Evolutionary conservation across 2,797 vertebrate species (phyloP).

Genomic region (Danio aesculapii): DNA sequence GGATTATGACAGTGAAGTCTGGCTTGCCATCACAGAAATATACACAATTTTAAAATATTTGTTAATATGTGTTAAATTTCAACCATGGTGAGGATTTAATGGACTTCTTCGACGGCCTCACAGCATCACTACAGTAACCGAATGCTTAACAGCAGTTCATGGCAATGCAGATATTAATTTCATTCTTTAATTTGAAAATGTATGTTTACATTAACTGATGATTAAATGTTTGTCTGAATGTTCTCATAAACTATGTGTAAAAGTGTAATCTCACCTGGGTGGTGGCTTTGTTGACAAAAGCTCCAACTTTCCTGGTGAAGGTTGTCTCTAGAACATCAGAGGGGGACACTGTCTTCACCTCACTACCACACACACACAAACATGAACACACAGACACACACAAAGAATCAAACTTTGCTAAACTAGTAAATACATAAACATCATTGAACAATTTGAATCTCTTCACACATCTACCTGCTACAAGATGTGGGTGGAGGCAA

Average conservation of each 20-base stretch:
- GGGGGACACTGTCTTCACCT: constrained; percentile 80
- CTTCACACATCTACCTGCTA: constrained; percentile 80
- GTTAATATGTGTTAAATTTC: too few species aligned
- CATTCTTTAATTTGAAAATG: neutral
- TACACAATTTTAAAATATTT: neutral
- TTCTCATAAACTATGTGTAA: neutral
- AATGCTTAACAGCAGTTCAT: neutral
- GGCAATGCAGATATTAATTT: neutral
- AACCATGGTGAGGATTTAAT: neutral
- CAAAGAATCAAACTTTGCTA: neutral
- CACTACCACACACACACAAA: constrained; percentile 70
- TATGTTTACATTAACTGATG: neutral
- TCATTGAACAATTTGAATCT: neutral
- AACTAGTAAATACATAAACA: neutral
- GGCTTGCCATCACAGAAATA: too few species aligned
- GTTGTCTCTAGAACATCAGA: constrained; percentile 86
- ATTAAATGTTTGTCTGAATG: neutral
- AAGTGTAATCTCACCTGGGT: constrained; percentile 70
- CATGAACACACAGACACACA: constrained; percentile 1
- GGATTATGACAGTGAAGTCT: neutral
- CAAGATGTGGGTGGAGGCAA: constrained; percentile 84
- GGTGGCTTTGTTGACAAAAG: constrained; percentile 95
- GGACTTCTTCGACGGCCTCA: neutral
- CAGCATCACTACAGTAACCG: neutral
- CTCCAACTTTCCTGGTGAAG: constrained; percentile 94